Evolutionary conservation across 2,797 vertebrate species (phyloP).

Genomic region (Alfaro cultratus): DNA sequence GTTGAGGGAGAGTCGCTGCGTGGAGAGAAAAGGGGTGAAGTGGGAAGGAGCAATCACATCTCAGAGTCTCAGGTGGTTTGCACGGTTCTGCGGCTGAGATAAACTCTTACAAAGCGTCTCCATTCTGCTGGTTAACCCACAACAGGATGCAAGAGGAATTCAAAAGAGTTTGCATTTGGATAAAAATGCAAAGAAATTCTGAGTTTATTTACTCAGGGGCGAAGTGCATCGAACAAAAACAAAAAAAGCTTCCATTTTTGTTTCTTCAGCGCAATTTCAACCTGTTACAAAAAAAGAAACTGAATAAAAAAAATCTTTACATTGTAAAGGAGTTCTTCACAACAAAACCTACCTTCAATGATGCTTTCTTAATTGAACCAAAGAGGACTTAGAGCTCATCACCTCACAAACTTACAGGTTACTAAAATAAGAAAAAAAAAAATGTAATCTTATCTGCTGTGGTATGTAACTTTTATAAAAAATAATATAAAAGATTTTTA

Average conservation of each 20-base stretch:
- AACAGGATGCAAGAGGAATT: constrained; percentile 17
- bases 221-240: background rate
- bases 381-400: background rate
- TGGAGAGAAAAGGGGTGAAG: background rate
- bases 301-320: background rate
- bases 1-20: constrained; percentile 42
- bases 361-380: background rate
- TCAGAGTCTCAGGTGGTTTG: constrained; percentile 64
- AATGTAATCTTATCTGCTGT: background rate
- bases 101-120: constrained; percentile 57
- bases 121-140: constrained; percentile 37
- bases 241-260: background rate
- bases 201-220: background rate
- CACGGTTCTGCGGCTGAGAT: constrained; percentile 60
- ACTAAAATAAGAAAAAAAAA: background rate
- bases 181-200: background rate
- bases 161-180: constrained; percentile 24
- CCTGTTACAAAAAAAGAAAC: background rate
- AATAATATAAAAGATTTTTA: too few relatives aligned
- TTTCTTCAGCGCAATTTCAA: background rate
- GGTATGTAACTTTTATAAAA: too few relatives aligned
- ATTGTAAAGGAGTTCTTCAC: background rate
- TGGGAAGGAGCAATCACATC: constrained; percentile 54
- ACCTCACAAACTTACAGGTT: background rate
- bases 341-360: background rate